These are phyloP conservation scores for Cylas formicarius DNA, from an alignment of 1,140 invertebrate species.

Conservation along the genomic window DNA sequence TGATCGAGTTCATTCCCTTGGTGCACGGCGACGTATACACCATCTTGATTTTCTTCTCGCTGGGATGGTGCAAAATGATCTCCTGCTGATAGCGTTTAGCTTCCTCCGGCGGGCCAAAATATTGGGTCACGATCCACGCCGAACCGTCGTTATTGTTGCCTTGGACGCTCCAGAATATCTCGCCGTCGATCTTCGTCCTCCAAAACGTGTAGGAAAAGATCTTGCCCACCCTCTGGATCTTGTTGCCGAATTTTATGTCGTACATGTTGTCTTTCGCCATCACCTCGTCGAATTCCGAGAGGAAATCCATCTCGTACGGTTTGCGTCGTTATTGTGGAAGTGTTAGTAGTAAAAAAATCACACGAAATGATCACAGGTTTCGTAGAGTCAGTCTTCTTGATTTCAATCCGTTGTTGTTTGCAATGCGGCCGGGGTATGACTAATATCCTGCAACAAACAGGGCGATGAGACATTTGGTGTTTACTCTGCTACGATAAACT, in stretches of 20 bases:
- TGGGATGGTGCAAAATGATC: constrained; percentile 33
- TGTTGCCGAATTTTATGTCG: constrained; percentile 30
- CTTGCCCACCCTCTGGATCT: constrained; percentile 32
- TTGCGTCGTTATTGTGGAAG: neutral
- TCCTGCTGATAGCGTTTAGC: constrained; percentile 34
- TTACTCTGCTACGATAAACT: no score
- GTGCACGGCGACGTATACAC: constrained; percentile 29
- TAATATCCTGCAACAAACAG: no score
- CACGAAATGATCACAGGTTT: constrained; percentile 15
- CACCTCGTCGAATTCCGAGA: constrained; percentile 26
- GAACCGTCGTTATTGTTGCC: constrained; percentile 33
- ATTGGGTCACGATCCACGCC: constrained; percentile 33
- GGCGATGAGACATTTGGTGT: no score
- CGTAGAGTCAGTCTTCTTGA: constrained; percentile 17
- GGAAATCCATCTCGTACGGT: constrained; percentile 24
- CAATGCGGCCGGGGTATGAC: neutral
- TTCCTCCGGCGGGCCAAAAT: constrained; percentile 33
- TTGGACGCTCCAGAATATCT: constrained; percentile 39
- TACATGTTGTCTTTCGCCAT: constrained; percentile 26
- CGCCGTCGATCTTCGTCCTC: constrained; percentile 33
- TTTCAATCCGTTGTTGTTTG: neutral
- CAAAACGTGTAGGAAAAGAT: constrained; percentile 39
- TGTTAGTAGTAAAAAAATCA: constrained; percentile 14
- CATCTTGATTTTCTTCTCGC: constrained; percentile 35
- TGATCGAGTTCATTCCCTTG: constrained; percentile 33